phyloP scores from a whole-genome alignment of 1,140 invertebrate genomes.

The Eurosta solidaginis region DNA sequence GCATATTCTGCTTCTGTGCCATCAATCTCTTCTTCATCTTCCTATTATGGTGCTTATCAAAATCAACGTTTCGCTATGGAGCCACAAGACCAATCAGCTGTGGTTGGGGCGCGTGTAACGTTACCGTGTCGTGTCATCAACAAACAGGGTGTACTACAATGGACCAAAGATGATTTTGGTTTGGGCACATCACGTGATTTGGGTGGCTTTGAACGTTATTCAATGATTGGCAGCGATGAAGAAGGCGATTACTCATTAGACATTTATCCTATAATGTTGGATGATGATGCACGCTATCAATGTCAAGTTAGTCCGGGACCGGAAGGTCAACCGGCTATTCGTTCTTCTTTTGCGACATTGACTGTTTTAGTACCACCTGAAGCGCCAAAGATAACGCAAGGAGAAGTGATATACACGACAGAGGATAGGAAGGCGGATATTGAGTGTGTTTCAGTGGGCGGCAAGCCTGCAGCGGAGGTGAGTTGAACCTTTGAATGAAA shows the following conservation, averaged over 20 bases:
- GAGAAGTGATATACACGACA: constrained; percentile 70
- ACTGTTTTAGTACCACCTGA: constrained; percentile 78
- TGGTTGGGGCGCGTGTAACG: constrained; percentile 71
- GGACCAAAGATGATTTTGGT: constrained; percentile 85
- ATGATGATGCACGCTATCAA: constrained; percentile 78
- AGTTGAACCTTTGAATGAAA: no score
- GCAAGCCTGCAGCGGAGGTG: constrained; percentile 81
- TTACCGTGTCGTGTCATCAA: constrained; percentile 75
- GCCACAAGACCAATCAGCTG: constrained; percentile 78
- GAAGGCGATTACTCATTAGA: constrained; percentile 78
- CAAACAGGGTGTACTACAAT: constrained; percentile 78
- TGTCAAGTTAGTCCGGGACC: constrained; percentile 76
- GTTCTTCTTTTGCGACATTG: constrained; percentile 70
- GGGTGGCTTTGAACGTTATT: constrained; percentile 77
- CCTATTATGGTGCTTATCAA: constrained; percentile 48
- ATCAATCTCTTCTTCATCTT: constrained; percentile 35
- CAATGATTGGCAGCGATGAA: constrained; percentile 81
- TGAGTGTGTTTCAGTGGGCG: constrained; percentile 75
- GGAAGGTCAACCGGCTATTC: constrained; percentile 67
- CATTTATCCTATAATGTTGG: constrained; percentile 74
- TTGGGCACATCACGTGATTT: constrained; percentile 77
- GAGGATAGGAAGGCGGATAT: constrained; percentile 77
- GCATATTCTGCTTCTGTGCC: background rate
- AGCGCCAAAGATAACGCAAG: constrained; percentile 73
- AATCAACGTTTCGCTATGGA: constrained; percentile 80